These are phyloP conservation scores for Hemiscyllium ocellatum DNA, from an alignment of 2,113 vertebrate genomes.

Conservation along the genomic window DNA sequence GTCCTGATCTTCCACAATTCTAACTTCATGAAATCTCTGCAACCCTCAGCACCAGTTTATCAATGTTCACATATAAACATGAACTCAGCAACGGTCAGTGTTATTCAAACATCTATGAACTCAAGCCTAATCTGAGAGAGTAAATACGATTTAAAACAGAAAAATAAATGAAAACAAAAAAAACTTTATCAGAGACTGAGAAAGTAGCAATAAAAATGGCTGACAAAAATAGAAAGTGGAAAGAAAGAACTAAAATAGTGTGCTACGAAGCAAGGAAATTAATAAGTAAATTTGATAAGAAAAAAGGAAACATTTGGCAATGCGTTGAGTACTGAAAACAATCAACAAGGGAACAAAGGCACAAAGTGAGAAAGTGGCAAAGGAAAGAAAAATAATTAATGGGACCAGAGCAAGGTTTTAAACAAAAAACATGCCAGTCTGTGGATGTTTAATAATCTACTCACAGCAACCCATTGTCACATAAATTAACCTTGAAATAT, in stretches of 20 bases:
- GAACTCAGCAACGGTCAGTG: not conserved
- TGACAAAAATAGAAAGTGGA: not conserved
- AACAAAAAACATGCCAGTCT: too few species aligned
- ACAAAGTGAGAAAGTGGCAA: not conserved
- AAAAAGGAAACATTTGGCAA: not conserved
- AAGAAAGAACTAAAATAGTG: not conserved
- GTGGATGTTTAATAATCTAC: not conserved
- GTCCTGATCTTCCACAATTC: not conserved
- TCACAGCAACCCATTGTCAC: not conserved
- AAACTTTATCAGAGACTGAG: not conserved
- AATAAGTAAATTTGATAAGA: not conserved
- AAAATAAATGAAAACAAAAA: not conserved
- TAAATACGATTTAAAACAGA: not conserved
- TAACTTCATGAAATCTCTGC: not conserved
- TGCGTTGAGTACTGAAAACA: not conserved
- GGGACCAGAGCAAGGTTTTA: not conserved
- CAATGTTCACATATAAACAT: not conserved
- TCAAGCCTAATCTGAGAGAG: not conserved
- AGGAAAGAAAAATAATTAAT: too few species aligned
- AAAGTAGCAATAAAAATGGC: not conserved
- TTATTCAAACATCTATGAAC: not conserved
- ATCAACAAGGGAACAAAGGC: not conserved
- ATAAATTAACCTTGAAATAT: not conserved
- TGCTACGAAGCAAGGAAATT: not conserved
- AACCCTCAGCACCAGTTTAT: not conserved